Evolutionary conservation across 2,888 invertebrate species (phyloP), one percentile per base, ranked within the genome.

Genomic region (Apoda limacodes): DNA sequence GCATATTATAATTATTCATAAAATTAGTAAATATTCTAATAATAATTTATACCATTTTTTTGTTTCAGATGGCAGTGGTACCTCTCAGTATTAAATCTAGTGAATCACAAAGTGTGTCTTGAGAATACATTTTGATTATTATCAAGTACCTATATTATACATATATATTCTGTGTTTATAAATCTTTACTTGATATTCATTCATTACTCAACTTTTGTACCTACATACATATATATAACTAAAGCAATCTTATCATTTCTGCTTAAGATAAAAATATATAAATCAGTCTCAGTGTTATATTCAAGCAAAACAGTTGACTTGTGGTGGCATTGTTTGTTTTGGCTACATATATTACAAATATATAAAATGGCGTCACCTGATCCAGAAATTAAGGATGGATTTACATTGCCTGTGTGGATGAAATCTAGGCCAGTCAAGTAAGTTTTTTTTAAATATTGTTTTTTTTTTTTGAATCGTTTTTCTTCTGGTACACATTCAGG

Each of bases 401-500:
- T 88, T 42, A 83, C 85, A 26, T 64, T 89, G 39, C 89, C 89
- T 2, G 84, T 86, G 52, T 90, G 90, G 90, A 89, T 90, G 87
- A 89, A 87, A 64, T 83, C 76, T 30, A 88, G 82, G 68, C 83
- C 86, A 43, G 71, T 63, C 32, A 85, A 84, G 80, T 80, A 42
- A 66, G 69, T 58, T 23, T 25, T 22, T 29, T 9, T 15, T 26
- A 34, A 9, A 4, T 20, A 9, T 31, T 28, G 24, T 25, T 14
- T 22, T 34, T 28, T 21, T 9, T 12, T 9, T n/a, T 23, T 7
- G 12, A 10, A 23, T 23, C 12, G 23, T 23, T 10, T 14, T 12
- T 11, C 22, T 25, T 37, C 25, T 3, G 20, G 19, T 29, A 28
- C 17, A 10, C 26, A 23, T 28, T 37, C 25, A 28, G 25, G 27